These are phyloP conservation scores for Hyperopisus bebe DNA, from an alignment of 2,113 vertebrate species.

Conservation along the genomic window DNA sequence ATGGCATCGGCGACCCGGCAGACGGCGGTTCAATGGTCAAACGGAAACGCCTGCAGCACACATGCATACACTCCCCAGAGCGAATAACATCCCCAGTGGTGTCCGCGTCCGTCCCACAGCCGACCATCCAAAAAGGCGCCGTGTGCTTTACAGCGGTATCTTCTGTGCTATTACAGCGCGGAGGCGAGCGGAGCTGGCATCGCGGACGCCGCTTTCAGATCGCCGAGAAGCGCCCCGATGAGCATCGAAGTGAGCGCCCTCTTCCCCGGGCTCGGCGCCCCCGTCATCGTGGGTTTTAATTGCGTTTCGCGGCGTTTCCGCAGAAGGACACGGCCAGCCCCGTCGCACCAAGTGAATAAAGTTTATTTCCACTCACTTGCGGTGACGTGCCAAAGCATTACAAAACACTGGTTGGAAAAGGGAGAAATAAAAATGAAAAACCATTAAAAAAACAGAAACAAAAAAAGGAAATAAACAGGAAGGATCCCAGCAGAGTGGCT, in stretches of 20 bases:
- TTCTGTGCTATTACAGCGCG: background rate
- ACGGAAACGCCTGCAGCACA: constrained; percentile 19
- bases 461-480: constrained; percentile 17
- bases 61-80: background rate
- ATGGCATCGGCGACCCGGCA: constrained; percentile 39
- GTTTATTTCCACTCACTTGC: constrained; percentile 23
- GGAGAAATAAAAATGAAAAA: background rate
- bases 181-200: background rate
- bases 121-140: background rate
- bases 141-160: background rate
- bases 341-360: constrained; percentile 20
- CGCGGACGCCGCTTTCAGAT: background rate
- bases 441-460: constrained; percentile 18
- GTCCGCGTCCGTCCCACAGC: constrained; percentile 3
- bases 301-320: background rate
- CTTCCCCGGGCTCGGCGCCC: background rate
- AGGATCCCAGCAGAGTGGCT: constrained; percentile 27
- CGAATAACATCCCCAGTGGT: background rate
- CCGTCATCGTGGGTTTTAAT: background rate
- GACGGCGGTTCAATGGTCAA: constrained; percentile 26
- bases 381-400: constrained; percentile 23
- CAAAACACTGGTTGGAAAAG: constrained; percentile 35
- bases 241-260: background rate
- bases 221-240: background rate
- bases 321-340: background rate